These are phyloP conservation scores for Macaca nemestrina DNA, from an alignment of 2,113 vertebrate genomes.

Conservation along the genomic window DNA sequence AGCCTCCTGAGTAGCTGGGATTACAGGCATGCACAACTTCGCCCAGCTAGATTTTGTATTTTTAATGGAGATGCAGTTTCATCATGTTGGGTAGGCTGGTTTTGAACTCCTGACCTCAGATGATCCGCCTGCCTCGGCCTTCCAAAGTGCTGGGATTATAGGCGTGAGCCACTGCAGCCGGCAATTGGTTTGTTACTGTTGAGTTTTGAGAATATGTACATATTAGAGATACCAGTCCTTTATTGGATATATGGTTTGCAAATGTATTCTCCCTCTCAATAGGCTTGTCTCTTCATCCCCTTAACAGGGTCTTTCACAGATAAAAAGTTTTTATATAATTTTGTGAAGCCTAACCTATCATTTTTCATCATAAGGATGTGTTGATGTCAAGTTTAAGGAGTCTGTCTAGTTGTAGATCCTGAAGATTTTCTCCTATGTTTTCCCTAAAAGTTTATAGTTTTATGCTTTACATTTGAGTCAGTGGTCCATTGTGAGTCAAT, in stretches of 20 bases:
- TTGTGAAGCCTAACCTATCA: neutral
- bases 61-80: no score
- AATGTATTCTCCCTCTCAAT: neutral
- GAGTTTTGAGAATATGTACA: neutral
- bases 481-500: neutral
- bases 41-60: no score
- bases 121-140: no score
- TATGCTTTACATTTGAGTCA: neutral
- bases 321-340: neutral
- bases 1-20: no score
- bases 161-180: no score
- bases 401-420: neutral
- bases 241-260: neutral
- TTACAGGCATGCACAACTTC: no score
- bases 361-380: neutral
- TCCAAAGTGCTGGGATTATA: no score
- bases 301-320: neutral
- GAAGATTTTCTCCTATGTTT: neutral
- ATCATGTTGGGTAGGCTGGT: no score
- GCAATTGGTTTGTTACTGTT: neutral
- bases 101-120: no score
- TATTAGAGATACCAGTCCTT: neutral
- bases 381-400: slow-evolving; percentile 3
- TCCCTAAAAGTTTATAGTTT: neutral
- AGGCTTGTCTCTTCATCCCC: neutral